phyloP scores from a whole-genome alignment of 37 sponge, comb jelly and placozoan species.

The Cliona cf. orientalis region DNA sequence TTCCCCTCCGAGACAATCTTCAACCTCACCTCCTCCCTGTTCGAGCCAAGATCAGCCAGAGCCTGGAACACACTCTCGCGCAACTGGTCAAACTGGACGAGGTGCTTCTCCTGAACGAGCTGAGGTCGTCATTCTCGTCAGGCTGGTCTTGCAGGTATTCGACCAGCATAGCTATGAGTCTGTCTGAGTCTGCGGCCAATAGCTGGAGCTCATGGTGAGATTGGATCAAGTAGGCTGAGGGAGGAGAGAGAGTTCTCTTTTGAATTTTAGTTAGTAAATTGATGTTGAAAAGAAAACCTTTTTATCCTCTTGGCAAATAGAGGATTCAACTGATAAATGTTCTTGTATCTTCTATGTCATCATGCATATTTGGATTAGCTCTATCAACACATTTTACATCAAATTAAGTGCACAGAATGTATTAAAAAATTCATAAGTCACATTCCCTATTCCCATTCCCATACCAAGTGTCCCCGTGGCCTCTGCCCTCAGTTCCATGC shows the following conservation, averaged over 20 bases:
- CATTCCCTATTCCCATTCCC: not conserved
- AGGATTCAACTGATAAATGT: too few relatives aligned
- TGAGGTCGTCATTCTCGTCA: constrained; percentile 25
- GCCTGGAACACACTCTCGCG: not conserved
- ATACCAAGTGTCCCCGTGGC: constrained; percentile 27
- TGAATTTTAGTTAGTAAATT: too few relatives aligned
- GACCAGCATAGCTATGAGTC: constrained; percentile 30
- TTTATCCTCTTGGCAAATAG: too few relatives aligned
- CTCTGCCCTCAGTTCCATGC: not conserved
- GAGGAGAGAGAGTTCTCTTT: too few relatives aligned
- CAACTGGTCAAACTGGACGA: not conserved
- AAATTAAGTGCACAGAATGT: too few relatives aligned
- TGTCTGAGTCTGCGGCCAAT: constrained; percentile 49
- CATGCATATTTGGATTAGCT: too few relatives aligned
- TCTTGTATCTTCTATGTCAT: too few relatives aligned
- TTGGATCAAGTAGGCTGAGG: constrained; percentile 33
- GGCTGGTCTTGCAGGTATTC: constrained; percentile 24
- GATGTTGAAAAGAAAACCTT: too few relatives aligned
- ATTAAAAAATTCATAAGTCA: too few relatives aligned
- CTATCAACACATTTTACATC: too few relatives aligned
- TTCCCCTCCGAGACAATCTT: constrained; percentile 11
- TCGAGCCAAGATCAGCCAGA: constrained; percentile 23
- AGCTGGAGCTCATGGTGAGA: constrained; percentile 11
- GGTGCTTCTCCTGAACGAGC: constrained; percentile 20
- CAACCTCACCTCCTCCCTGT: constrained; percentile 26